Conservation (phyloP, 2,113 vertebrate species). For the Morone chrysops region DNA sequence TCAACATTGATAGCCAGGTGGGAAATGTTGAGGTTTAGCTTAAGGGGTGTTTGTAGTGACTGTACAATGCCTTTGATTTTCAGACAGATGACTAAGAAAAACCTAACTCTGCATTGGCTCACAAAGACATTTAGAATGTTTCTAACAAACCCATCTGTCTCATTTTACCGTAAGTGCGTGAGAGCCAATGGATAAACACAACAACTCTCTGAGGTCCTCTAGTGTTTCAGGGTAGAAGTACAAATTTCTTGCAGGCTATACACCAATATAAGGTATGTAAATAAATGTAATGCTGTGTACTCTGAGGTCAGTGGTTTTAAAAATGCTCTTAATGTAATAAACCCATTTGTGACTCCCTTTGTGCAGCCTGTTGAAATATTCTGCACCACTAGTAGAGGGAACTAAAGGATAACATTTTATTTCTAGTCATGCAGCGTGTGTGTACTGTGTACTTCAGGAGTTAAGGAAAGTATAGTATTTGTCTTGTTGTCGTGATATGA, state of each 20-base stretch:
- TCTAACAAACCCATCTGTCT: slow-evolving; percentile 40
- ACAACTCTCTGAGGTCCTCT: slow-evolving; percentile 59
- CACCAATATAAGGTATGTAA: background rate
- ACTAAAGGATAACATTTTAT: background rate
- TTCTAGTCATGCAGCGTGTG: background rate
- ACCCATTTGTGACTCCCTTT: background rate
- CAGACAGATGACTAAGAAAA: slow-evolving; percentile 65
- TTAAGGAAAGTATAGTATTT: background rate
- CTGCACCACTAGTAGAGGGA: slow-evolving; percentile 61
- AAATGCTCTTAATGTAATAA: background rate
- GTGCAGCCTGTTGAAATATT: background rate
- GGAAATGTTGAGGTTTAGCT: slow-evolving; percentile 40
- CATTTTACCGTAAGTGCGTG: background rate
- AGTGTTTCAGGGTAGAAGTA: slow-evolving; percentile 25
- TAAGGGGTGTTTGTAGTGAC: background rate
- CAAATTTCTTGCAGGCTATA: background rate
- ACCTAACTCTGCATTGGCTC: background rate
- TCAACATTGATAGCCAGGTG: background rate
- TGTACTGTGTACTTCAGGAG: background rate
- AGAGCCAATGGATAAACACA: slow-evolving; percentile 14
- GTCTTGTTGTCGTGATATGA: background rate
- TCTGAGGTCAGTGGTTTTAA: background rate
- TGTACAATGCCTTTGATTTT: slow-evolving; percentile 34
- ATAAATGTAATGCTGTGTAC: background rate
- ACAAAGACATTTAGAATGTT: slow-evolving; percentile 22